Conservation (phyloP, 2,797 vertebrate species). For the Channa striata region DNA sequence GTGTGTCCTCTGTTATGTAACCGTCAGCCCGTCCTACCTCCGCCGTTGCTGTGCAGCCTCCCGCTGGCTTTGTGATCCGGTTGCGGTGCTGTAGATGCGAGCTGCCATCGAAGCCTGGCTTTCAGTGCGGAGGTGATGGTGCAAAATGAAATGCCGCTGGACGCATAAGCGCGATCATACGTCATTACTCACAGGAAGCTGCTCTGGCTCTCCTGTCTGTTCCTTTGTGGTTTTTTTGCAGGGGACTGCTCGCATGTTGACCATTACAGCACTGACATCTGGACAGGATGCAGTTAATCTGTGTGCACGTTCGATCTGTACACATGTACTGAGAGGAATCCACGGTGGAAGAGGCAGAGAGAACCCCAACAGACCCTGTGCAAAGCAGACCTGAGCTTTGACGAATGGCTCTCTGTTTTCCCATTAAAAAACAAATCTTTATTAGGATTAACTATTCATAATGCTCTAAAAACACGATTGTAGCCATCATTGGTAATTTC, state of each 20-base stretch:
- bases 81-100: not conserved
- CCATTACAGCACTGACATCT: not conserved
- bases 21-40: constrained; percentile 39
- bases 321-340: no score
- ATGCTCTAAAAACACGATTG: no score
- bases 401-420: no score
- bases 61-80: not conserved
- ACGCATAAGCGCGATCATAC: not conserved
- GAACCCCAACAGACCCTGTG: not conserved
- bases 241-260: not conserved
- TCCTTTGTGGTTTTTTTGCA: not conserved
- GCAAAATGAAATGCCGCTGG: not conserved
- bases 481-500: no score
- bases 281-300: not conserved
- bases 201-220: not conserved
- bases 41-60: constrained; percentile 47
- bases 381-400: no score
- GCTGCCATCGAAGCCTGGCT: constrained; percentile 10
- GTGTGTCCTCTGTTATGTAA: constrained; percentile 76
- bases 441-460: no score
- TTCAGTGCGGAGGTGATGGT: not conserved
- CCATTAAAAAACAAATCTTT: no score
- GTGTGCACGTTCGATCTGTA: no score
- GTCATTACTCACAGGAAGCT: not conserved
- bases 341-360: not conserved